Conservation (phyloP, 2,113 vertebrate species). For the Podocnemis expansa region DNA sequence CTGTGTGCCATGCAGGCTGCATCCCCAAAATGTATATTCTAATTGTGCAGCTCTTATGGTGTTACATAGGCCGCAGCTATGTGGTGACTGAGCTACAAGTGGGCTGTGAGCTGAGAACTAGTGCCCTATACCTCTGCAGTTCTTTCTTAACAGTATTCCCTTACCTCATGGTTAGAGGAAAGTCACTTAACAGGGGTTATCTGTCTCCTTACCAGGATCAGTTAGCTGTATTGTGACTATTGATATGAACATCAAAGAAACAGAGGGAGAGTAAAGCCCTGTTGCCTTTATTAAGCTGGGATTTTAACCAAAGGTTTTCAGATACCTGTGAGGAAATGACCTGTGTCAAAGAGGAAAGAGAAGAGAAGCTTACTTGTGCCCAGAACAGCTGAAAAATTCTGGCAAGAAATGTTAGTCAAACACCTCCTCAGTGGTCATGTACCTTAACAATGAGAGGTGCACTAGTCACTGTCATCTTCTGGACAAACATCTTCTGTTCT, state of each 20-base stretch:
- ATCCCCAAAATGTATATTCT: too few species aligned
- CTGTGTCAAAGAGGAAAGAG: background rate
- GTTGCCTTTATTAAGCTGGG: background rate
- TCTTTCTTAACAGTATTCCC: background rate
- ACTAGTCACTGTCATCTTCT: background rate
- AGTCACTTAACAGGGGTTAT: background rate
- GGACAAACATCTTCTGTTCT: background rate
- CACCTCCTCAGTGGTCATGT: background rate
- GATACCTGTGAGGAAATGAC: background rate
- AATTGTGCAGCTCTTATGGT: too few species aligned
- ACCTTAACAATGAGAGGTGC: background rate
- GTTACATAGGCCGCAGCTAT: too few species aligned
- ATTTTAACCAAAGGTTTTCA: background rate
- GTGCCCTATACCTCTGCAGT: background rate
- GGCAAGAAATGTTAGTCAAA: background rate
- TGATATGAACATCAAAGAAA: fast-evolving
- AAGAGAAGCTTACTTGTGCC: background rate
- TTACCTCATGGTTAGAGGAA: background rate
- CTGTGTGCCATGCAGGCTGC: too few species aligned
- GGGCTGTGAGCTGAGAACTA: too few species aligned
- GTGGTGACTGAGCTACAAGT: too few species aligned
- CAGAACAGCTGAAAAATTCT: background rate
- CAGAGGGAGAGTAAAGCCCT: background rate
- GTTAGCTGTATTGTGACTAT: fast-evolving
- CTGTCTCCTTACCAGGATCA: background rate